Evolutionary conservation across 2,888 invertebrate genomes (phyloP).

Genomic region (Saturnia japonica): DNA sequence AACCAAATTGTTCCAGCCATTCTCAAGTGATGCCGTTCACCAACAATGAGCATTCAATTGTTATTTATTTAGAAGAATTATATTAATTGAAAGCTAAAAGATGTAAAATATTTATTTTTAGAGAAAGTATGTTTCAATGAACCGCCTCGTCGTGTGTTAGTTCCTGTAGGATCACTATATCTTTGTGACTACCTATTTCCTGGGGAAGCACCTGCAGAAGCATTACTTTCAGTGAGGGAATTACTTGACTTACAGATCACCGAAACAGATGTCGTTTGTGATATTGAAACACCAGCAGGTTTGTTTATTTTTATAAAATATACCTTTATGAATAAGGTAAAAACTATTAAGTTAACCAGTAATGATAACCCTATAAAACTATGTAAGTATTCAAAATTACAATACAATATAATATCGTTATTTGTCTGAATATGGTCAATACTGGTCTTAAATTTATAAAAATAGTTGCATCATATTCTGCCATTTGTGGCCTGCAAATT

Average conservation of each 20-base stretch:
- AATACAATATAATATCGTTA: too few species aligned
- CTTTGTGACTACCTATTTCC: conserved; percentile 96
- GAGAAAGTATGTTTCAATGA: conserved; percentile 92
- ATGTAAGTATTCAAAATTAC: neutral
- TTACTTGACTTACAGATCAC: conserved; percentile 89
- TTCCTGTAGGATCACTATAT: conserved; percentile 85
- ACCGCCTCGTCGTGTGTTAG: conserved; percentile 92
- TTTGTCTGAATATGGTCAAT: too few species aligned
- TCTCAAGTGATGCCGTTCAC: too few species aligned
- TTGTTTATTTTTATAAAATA: conserved; percentile 29
- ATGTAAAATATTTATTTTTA: conserved; percentile 56
- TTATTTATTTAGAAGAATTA: too few species aligned
- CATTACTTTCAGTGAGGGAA: conserved; percentile 90
- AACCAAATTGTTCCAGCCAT: too few species aligned
- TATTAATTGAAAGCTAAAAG: too few species aligned
- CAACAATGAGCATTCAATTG: too few species aligned
- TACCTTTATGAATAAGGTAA: neutral
- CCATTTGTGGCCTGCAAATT: too few species aligned
- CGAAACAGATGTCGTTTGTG: conserved; percentile 86
- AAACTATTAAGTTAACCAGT: too few species aligned
- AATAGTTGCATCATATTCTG: too few species aligned
- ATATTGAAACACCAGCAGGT: conserved; percentile 91
- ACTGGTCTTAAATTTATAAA: too few species aligned
- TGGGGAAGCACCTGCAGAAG: conserved; percentile 93
- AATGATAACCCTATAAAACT: too few species aligned